Percentiles rank a stretch among this genome's conserved stretches.
These are phyloP conservation scores for Trissonchulus latispiculum DNA, from an alignment of 2,888 invertebrate species.

Conservation along the genomic window DNA sequence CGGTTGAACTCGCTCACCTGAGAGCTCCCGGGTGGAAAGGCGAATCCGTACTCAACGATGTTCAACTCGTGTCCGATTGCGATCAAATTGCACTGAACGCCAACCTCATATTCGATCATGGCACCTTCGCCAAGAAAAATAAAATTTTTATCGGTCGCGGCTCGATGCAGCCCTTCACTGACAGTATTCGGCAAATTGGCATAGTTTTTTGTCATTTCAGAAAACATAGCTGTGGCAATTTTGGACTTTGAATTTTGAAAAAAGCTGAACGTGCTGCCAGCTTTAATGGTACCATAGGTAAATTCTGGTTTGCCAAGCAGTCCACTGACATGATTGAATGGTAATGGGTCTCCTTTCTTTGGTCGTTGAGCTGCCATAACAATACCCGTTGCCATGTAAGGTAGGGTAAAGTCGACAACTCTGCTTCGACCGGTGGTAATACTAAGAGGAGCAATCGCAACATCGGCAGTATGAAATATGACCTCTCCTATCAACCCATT, in stretches of 20 bases:
- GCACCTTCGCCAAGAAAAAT: neutral
- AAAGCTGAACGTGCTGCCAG: neutral
- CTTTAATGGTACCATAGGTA: neutral
- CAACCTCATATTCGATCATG: neutral
- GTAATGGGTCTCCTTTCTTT: neutral
- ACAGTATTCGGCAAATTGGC: neutral
- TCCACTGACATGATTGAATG: neutral
- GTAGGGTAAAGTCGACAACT: neutral
- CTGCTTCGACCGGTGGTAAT: neutral
- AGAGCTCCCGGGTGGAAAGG: neutral
- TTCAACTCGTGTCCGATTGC: neutral
- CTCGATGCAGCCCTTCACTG: neutral
- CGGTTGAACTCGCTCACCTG: neutral
- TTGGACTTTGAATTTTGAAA: neutral
- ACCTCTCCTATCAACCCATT: slow-evolving; percentile 61
- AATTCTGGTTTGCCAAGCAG: neutral
- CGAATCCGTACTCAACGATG: neutral
- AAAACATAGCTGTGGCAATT: too few relatives aligned
- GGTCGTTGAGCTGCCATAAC: neutral
- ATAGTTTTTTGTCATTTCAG: neutral
- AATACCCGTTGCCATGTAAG: neutral
- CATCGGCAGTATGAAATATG: slow-evolving; percentile 47
- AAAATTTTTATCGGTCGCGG: neutral
- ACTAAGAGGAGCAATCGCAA: neutral
- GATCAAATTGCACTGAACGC: neutral